Evolutionary conservation across 2,888 invertebrate species (phyloP).

Genomic region (Camptogramma bilineatum): DNA sequence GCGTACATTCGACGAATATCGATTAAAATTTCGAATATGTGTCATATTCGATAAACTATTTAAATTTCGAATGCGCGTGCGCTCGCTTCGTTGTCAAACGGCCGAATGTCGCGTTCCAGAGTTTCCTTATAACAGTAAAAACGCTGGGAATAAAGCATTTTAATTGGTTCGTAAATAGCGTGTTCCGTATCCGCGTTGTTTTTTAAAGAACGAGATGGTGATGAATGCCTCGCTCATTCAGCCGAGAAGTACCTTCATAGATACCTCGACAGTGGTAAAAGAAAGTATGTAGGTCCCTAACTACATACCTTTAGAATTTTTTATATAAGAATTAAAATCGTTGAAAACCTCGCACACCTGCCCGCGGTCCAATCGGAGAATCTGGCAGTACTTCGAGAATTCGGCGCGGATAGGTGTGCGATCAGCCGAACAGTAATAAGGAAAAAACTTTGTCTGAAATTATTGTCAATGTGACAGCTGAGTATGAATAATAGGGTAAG

Average conservation of each 20-base stretch:
- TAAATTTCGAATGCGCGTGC: slow-evolving; percentile 49
- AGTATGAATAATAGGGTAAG: too few relatives aligned
- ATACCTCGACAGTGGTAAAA: slow-evolving; percentile 22
- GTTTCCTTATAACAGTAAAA: slow-evolving; percentile 54
- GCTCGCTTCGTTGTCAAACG: slow-evolving; percentile 50
- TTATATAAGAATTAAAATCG: too few relatives aligned
- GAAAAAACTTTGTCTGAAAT: too few relatives aligned
- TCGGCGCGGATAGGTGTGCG: too few relatives aligned
- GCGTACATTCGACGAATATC: background rate
- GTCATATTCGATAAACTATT: slow-evolving; percentile 7
- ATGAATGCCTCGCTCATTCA: slow-evolving; percentile 15
- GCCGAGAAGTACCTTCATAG: slow-evolving; percentile 15
- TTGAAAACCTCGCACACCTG: too few relatives aligned
- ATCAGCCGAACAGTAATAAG: too few relatives aligned
- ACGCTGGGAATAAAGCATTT: slow-evolving; percentile 46
- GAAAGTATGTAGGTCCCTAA: slow-evolving; percentile 32
- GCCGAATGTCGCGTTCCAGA: slow-evolving; percentile 55
- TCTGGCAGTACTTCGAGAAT: too few relatives aligned
- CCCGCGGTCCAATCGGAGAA: too few relatives aligned
- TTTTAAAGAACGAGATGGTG: slow-evolving; percentile 35
- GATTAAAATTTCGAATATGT: slow-evolving; percentile 2
- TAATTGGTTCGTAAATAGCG: slow-evolving; percentile 32
- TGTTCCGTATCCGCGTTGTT: slow-evolving; percentile 64
- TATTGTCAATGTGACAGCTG: too few relatives aligned
- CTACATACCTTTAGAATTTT: too few relatives aligned